Conservation (phyloP, 2,888 invertebrate genomes). For the Patella ulyssiponensis region DNA sequence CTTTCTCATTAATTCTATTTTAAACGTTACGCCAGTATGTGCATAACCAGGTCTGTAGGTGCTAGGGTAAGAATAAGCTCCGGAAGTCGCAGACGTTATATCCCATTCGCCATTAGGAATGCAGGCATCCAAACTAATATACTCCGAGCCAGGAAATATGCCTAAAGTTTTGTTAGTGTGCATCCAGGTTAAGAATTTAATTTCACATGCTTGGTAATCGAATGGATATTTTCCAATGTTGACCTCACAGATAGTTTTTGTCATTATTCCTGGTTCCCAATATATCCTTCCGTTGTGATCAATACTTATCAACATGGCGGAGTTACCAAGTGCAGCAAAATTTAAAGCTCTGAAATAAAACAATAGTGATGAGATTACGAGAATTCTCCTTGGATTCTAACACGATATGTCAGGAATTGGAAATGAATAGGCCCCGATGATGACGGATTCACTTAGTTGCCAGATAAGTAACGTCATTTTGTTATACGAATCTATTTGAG, state of each 20-base stretch:
- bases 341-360: conserved; percentile 46
- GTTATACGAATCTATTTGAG: no score
- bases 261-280: conserved; percentile 55
- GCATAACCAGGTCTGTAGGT: conserved; percentile 42
- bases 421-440: no score
- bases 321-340: conserved; percentile 49
- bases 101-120: conserved; percentile 57
- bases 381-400: no score
- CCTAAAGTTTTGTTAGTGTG: conserved; percentile 52
- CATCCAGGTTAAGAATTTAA: conserved; percentile 57
- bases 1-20: conserved; percentile 45
- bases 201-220: conserved; percentile 52
- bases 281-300: conserved; percentile 44
- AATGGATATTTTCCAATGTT: conserved; percentile 58
- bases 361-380: background rate
- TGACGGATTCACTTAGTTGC: no score
- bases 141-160: conserved; percentile 36
- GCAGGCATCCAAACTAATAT: conserved; percentile 38
- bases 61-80: conserved; percentile 44
- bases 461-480: no score
- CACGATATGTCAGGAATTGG: no score
- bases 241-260: conserved; percentile 54
- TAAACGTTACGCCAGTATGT: conserved; percentile 44
- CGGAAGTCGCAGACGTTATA: conserved; percentile 38
- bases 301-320: conserved; percentile 48